phyloP scores from a whole-genome alignment of 2,113 vertebrate species.

The Prionailurus viverrinus region DNA sequence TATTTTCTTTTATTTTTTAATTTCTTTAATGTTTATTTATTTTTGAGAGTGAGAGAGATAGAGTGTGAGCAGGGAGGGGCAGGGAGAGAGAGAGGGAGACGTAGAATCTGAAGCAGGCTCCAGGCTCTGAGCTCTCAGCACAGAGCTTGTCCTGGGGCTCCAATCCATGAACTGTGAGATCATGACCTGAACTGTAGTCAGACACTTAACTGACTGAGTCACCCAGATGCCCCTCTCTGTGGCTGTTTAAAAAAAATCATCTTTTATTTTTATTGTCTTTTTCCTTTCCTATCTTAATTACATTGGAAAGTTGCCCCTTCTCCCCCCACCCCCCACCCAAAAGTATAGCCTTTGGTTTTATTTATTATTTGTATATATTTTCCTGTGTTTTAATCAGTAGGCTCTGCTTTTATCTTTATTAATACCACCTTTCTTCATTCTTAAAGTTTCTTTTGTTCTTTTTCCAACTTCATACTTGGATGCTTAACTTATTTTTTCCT shows the following conservation, averaged over 20 bases:
- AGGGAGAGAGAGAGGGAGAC: too few relatives aligned
- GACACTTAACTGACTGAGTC: too few relatives aligned
- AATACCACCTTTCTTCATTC: neutral
- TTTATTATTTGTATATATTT: slow-evolving; percentile 11
- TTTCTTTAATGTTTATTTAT: neutral
- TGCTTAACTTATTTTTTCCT: neutral
- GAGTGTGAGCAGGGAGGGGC: too few relatives aligned
- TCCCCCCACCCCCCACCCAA: neutral
- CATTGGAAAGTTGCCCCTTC: neutral
- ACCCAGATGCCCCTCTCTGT: neutral
- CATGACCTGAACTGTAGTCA: too few relatives aligned
- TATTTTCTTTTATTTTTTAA: neutral
- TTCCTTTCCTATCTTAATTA: neutral
- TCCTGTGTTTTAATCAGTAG: neutral
- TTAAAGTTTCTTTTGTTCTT: neutral
- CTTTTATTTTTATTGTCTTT: neutral
- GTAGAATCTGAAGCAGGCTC: too few relatives aligned
- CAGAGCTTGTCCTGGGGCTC: too few relatives aligned
- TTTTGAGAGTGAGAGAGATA: too few relatives aligned
- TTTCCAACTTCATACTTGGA: neutral
- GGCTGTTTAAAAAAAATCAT: neutral
- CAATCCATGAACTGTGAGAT: too few relatives aligned
- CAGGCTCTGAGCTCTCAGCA: too few relatives aligned
- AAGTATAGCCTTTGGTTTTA: neutral
- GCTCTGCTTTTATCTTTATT: slow-evolving; percentile 22